Percentiles rank a stretch among this genome's conserved stretches.
Evolutionary conservation across 92 coral and sea anemone genomes (phyloP).

Genomic region (Plumapathes pennacea): DNA sequence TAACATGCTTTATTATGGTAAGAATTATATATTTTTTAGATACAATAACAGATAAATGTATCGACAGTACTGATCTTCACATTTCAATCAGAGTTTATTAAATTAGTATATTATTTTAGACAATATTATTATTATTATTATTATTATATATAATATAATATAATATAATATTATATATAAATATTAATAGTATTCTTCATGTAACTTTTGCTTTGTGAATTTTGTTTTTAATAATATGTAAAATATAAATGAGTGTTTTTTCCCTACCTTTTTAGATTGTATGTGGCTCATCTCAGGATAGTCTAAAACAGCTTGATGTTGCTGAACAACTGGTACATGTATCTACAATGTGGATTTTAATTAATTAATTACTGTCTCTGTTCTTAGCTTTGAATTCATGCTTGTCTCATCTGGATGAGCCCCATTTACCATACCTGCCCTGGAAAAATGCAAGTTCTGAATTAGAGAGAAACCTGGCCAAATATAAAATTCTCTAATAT

Average conservation of each 20-base stretch:
- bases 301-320: conserved; percentile 45
- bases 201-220: not conserved
- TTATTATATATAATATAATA: too few species aligned
- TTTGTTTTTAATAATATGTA: not conserved
- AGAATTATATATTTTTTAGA: conserved; percentile 2
- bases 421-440: too few species aligned
- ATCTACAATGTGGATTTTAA: not conserved
- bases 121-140: too few species aligned
- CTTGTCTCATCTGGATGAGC: too few species aligned
- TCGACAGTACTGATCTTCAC: too few species aligned
- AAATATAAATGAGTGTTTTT: conserved; percentile 1
- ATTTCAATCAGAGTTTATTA: too few species aligned
- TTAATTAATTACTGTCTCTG: not conserved
- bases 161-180: too few species aligned
- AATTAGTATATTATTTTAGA: too few species aligned
- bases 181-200: not conserved
- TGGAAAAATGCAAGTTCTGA: too few species aligned
- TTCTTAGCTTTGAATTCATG: too few species aligned
- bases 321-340: conserved; percentile 76
- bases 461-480: too few species aligned
- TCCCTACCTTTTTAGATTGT: conserved; percentile 34
- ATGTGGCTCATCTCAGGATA: conserved; percentile 45
- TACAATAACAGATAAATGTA: not conserved
- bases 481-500: too few species aligned
- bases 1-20: conserved; percentile 63